phyloP scores from a whole-genome alignment of 2,113 vertebrate genomes.

The Lutjanus erythropterus region DNA sequence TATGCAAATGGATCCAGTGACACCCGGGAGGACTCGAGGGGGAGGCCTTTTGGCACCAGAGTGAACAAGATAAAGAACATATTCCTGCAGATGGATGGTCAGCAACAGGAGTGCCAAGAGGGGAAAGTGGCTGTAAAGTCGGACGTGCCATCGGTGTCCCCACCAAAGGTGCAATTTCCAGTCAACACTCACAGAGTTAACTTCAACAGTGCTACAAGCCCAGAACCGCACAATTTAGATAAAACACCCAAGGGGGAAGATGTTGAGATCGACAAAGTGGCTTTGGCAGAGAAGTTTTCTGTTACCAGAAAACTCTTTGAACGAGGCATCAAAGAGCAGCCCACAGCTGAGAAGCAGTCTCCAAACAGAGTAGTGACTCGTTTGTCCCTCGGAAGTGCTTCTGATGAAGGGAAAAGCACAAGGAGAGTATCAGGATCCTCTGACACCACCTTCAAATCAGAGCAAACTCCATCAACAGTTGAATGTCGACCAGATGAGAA shows the following conservation, averaged over 20 bases:
- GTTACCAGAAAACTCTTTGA: constrained; percentile 94
- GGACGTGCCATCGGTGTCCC: constrained; percentile 78
- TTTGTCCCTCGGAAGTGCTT: constrained; percentile 79
- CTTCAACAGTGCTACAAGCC: constrained; percentile 79
- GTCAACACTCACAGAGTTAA: constrained; percentile 82
- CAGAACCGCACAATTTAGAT: constrained; percentile 80
- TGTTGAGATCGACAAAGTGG: constrained; percentile 90
- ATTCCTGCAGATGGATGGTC: constrained; percentile 93
- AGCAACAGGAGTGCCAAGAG: constrained; percentile 87
- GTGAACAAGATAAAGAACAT: constrained; percentile 96
- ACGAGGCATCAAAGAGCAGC: constrained; percentile 87
- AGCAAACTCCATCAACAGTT: constrained; percentile 67
- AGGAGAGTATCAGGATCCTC: constrained; percentile 74
- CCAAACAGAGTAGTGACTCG: constrained; percentile 82
- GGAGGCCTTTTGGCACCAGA: constrained; percentile 91
- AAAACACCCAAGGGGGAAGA: constrained; percentile 89
- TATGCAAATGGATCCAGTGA: constrained; percentile 88
- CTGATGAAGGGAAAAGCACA: constrained; percentile 80
- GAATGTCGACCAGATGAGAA: constrained; percentile 75
- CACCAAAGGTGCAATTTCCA: constrained; percentile 81
- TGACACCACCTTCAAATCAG: constrained; percentile 74
- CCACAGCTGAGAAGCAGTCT: constrained; percentile 84
- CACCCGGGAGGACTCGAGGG: constrained; percentile 86
- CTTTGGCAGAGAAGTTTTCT: constrained; percentile 93
- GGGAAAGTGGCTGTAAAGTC: constrained; percentile 82